Conservation (phyloP, 2,888 invertebrate species). For the Brachylomia viminalis region DNA sequence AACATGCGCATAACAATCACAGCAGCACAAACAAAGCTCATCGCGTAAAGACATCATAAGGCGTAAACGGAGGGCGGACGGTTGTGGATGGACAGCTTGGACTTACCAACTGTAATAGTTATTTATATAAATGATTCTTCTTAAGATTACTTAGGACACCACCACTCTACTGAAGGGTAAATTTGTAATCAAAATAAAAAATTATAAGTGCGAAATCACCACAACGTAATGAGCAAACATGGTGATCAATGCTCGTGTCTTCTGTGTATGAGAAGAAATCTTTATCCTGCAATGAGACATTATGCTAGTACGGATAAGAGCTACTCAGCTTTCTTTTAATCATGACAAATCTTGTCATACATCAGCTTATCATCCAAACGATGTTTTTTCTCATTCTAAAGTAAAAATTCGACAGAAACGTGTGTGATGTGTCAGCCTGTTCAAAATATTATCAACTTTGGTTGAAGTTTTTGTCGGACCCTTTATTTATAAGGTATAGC, state of each 20-base stretch:
- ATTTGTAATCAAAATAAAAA: not conserved
- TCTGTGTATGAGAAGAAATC: not conserved
- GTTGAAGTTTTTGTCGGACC: not conserved
- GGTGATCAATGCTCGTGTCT: not conserved
- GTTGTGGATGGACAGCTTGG: conserved; percentile 66
- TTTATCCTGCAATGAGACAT: not conserved
- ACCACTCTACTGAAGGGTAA: not conserved
- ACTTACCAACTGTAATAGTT: not conserved
- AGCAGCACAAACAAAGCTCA: conserved; percentile 86
- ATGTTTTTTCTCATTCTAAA: not conserved
- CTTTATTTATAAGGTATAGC: not conserved
- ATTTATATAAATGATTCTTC: not conserved
- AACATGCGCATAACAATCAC: conserved; percentile 80
- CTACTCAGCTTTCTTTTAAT: no score
- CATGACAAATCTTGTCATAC: not conserved
- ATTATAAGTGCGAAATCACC: not conserved
- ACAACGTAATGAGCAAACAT: not conserved
- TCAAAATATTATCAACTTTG: not conserved
- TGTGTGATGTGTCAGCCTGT: not conserved
- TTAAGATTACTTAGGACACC: not conserved
- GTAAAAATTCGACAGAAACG: no score
- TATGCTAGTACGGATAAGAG: not conserved
- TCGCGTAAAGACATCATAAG: conserved; percentile 67
- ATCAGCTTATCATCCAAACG: not conserved
- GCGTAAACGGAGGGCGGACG: conserved; percentile 48